Evolutionary conservation across 1,140 invertebrate genomes (phyloP).

Genomic region (Danaus melanippus): DNA sequence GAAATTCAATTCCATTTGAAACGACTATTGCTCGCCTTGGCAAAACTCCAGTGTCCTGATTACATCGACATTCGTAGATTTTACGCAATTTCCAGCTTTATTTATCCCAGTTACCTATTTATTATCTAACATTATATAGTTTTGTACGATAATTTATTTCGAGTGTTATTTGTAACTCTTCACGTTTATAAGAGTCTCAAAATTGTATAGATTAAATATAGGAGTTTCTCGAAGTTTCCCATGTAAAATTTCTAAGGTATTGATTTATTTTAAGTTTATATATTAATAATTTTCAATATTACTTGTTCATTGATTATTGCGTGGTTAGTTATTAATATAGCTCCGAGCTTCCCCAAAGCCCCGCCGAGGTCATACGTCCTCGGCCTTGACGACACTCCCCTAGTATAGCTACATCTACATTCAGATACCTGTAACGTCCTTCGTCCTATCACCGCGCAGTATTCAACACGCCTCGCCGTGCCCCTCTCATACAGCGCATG

Average conservation of each 20-base stretch:
- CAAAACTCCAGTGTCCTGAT: slow-evolving; percentile 20
- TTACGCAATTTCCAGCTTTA: slow-evolving; percentile 13
- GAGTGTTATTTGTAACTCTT: too few species aligned
- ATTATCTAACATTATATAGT: neutral
- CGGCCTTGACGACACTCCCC: slow-evolving; percentile 48
- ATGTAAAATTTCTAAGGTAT: too few species aligned
- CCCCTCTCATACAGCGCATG: slow-evolving; percentile 51
- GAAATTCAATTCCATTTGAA: slow-evolving; percentile 8
- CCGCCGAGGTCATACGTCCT: slow-evolving; percentile 37
- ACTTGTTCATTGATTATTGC: too few species aligned
- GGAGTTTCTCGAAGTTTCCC: too few species aligned
- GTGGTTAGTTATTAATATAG: neutral
- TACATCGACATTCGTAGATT: slow-evolving; percentile 8
- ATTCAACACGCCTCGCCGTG: slow-evolving; percentile 54
- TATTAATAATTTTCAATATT: too few species aligned
- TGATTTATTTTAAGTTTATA: too few species aligned
- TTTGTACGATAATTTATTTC: too few species aligned
- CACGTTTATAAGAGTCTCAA: too few species aligned
- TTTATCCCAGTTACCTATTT: slow-evolving; percentile 13
- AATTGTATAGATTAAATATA: too few species aligned
- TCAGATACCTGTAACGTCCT: slow-evolving; percentile 38
- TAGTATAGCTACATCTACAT: slow-evolving; percentile 21
- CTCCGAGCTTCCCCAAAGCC: slow-evolving; percentile 3
- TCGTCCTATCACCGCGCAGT: slow-evolving; percentile 54
- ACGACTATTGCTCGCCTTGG: slow-evolving; percentile 15